Percentiles rank a stretch among this genome's conserved stretches.
Conservation (phyloP, 2,797 vertebrate genomes). For the Brachymystax lenok region DNA sequence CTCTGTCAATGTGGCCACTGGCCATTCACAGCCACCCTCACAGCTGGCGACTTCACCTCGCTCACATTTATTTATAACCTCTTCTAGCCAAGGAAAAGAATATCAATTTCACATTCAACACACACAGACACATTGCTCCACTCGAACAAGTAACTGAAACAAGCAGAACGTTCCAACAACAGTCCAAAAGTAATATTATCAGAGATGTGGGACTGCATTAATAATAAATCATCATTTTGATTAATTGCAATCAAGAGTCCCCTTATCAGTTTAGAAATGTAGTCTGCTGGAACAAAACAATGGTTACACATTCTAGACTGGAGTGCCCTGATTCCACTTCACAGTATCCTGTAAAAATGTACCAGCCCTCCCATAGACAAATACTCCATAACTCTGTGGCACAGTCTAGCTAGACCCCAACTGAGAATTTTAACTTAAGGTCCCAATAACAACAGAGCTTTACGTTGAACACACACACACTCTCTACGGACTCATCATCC, state of each 20-base stretch:
- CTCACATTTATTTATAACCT: constrained; percentile 22
- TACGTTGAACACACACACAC: background rate
- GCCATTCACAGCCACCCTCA: constrained; percentile 26
- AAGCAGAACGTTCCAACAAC: background rate
- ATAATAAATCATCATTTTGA: constrained; percentile 33
- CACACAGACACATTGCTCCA: constrained; percentile 6
- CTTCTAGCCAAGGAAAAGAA: constrained; percentile 27
- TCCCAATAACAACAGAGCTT: background rate
- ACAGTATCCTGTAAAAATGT: background rate
- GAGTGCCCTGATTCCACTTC: background rate
- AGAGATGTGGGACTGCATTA: constrained; percentile 3
- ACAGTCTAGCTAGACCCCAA: background rate
- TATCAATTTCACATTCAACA: constrained; percentile 19
- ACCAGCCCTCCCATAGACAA: background rate
- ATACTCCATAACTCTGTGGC: background rate
- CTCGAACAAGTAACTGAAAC: background rate
- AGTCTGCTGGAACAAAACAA: background rate
- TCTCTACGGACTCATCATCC: background rate
- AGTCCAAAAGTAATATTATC: constrained; percentile 28
- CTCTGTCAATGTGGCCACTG: background rate
- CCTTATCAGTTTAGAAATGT: constrained; percentile 28
- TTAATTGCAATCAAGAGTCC: constrained; percentile 10
- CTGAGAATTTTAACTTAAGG: background rate
- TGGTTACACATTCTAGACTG: background rate
- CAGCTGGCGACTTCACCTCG: constrained; percentile 11